These are phyloP conservation scores for Xanthorhoe spadicearia DNA, from an alignment of 2,888 invertebrate genomes.

Conservation along the genomic window DNA sequence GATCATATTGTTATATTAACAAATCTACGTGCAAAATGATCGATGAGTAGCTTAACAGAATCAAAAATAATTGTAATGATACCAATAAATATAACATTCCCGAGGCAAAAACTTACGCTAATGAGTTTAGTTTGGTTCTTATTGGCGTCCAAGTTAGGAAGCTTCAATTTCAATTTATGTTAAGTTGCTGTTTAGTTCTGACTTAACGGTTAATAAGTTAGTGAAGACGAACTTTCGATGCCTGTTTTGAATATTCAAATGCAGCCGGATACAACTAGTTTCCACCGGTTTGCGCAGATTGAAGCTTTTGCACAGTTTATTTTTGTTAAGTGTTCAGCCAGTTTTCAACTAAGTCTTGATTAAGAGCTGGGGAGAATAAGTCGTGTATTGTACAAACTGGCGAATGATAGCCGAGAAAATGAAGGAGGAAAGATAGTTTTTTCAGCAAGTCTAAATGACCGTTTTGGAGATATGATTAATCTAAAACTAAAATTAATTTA, in stretches of 20 bases:
- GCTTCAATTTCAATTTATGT: slow-evolving; percentile 37
- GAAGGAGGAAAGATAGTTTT: too few species aligned
- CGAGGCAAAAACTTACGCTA: slow-evolving; percentile 44
- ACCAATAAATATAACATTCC: slow-evolving; percentile 10
- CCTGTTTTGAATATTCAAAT: slow-evolving; percentile 33
- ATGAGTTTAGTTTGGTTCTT: slow-evolving; percentile 48
- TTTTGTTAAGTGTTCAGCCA: neutral
- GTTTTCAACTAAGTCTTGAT: neutral
- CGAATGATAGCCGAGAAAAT: too few species aligned
- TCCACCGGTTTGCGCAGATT: slow-evolving; percentile 9
- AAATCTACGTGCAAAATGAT: too few species aligned
- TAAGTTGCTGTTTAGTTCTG: slow-evolving; percentile 33
- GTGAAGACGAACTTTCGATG: slow-evolving; percentile 20
- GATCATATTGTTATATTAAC: neutral
- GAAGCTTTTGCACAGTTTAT: neutral
- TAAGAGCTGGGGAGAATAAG: neutral
- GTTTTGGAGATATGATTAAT: too few species aligned
- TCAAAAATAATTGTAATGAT: neutral
- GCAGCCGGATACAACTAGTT: slow-evolving; percentile 16
- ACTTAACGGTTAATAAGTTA: slow-evolving; percentile 34
- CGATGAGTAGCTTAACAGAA: too few species aligned
- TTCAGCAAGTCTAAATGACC: too few species aligned
- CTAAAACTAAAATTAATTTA: too few species aligned
- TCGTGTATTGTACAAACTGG: neutral
- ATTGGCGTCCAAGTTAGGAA: slow-evolving; percentile 44